Conservation (phyloP, 2,888 invertebrate species). For the Carterocephalus palaemon region DNA sequence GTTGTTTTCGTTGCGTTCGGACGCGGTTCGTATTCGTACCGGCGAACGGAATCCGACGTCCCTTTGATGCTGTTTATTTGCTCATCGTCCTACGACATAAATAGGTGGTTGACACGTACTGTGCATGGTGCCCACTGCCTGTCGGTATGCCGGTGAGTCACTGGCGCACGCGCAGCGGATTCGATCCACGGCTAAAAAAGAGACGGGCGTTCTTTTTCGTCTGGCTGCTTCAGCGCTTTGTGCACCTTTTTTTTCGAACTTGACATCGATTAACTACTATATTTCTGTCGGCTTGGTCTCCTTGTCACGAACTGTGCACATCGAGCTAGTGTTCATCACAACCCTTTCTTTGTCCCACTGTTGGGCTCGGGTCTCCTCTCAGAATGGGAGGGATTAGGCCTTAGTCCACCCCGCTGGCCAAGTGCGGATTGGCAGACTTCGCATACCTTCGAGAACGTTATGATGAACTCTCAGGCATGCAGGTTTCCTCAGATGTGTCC, state of each 20-base stretch:
- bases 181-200: constrained; percentile 57
- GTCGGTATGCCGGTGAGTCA: constrained; percentile 52
- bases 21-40: constrained; percentile 45
- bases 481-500: no score
- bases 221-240: constrained; percentile 35
- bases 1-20: constrained; percentile 66
- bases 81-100: constrained; percentile 75
- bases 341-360: no score
- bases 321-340: no score
- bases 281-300: constrained; percentile 35
- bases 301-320: constrained; percentile 19
- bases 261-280: constrained; percentile 39
- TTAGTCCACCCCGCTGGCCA: no score
- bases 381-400: no score
- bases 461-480: no score
- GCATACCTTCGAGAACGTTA: no score
- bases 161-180: constrained; percentile 57
- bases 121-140: constrained; percentile 68
- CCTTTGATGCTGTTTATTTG: constrained; percentile 78
- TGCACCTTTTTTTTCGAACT: constrained; percentile 41
- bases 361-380: no score
- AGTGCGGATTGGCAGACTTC: no score
- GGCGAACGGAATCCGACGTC: constrained; percentile 64
- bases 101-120: constrained; percentile 75
- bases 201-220: constrained; percentile 53